Base-by-base conservation (phyloP, 92 coral and sea anemone species). In the Umimayanthus kanabou region DNA sequence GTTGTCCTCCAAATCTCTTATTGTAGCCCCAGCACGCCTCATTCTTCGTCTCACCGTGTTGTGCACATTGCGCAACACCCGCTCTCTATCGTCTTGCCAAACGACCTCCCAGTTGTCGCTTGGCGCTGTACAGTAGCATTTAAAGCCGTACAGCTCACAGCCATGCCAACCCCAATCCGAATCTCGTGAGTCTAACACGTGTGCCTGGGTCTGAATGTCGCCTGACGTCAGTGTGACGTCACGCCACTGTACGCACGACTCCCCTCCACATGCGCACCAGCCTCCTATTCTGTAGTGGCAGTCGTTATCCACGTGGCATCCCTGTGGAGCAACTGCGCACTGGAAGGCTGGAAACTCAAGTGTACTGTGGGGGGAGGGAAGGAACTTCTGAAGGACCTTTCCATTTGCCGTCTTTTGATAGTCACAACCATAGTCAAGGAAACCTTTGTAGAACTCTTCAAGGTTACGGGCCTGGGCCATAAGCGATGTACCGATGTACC, bases 361-460 rank as follows among this genome's bases (percentile, higher is more conserved):
- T 10, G 77, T 57, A 39, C 83, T 79, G 80, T 91, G 26, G 5
- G 72, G 80, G 71, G 82, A 57, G 71, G 50, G 92, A 3, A 10
- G 75, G 71, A 91, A 89, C 90, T 86, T 85, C 84, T 81, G 89
- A 25, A 89, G 77, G 6, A 40, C 79, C 47, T 71, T 66, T 25
- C 76, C 83, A 64, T 91, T 89, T 20, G 81, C 26, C 22, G 82
- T 77, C 69, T 9, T 73, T 69, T 74, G 33, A 30, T 77, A 58
- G 20, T 87, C 9, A 53, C 94, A 91, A 0, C 90, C 92, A 45
- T 84, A 91, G 90, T 80, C 66, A 1, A 91, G 88, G 57, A 84
- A 89, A 4, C 94, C 94, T 53, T 89, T 91, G 87, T 88, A 91
- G 33, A 53, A 91, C 85, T 89, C 88, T 53, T 91, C 94, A 11